A percentile compares a stretch with the other conserved stretches of the same genome.
phyloP scores from a whole-genome alignment of 2,113 vertebrate genomes.

The Azemiops feae region DNA sequence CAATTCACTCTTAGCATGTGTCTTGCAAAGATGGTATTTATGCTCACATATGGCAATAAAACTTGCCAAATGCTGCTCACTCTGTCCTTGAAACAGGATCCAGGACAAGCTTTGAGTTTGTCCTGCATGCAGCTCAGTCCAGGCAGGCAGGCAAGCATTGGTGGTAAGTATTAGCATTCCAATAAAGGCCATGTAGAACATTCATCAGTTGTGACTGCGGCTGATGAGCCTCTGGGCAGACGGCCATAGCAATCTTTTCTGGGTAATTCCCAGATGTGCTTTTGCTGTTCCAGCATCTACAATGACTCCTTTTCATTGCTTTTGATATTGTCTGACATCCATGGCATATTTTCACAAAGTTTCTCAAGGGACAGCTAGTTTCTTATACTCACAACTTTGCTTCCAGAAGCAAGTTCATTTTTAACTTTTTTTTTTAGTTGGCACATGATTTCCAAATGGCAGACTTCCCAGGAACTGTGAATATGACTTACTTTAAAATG shows the following conservation, averaged over 20 bases:
- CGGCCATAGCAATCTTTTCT: background rate
- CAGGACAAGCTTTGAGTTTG: background rate
- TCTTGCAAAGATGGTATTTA: background rate
- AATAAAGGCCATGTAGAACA: background rate
- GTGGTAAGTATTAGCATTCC: background rate
- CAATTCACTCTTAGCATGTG: background rate
- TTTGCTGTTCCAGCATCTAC: background rate
- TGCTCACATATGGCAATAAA: background rate
- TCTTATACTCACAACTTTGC: background rate
- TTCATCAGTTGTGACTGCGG: background rate
- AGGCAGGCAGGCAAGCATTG: background rate
- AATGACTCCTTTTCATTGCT: background rate
- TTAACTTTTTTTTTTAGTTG: background rate
- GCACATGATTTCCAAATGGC: background rate
- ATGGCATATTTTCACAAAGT: background rate
- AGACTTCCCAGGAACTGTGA: background rate
- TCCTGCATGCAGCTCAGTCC: background rate
- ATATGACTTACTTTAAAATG: background rate
- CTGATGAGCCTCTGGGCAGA: background rate
- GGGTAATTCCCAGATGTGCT: background rate
- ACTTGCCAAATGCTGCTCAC: background rate
- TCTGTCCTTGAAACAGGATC: background rate
- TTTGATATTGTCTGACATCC: background rate
- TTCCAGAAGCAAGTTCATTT: constrained; percentile 10
- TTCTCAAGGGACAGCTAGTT: background rate